Base-by-base conservation (phyloP, 1,140 invertebrate genomes). In the Drosophila sp. region DNA sequence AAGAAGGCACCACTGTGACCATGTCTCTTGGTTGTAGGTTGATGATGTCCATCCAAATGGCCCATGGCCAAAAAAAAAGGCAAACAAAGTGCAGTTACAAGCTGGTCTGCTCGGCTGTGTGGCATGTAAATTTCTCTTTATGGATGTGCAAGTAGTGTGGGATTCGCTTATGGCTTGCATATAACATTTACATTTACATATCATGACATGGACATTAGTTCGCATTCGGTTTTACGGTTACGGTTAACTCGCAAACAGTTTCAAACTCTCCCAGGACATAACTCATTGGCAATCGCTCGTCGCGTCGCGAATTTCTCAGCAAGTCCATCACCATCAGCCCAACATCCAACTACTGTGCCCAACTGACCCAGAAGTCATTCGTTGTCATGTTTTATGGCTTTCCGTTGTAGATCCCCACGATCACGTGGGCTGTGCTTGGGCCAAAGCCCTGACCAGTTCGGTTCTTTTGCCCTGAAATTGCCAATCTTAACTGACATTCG, bases 161-260 rank as follows among this genome's bases (percentile, higher is more conserved):
- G 83, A 79, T 79, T 70, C 53, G 82, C 82, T 82, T 78, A 69
- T 87, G 82, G 78, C 70, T 86, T 54, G 66, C 75, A 76, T 53
- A 67, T 59, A 82, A 71, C 62, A 89, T 89, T 89, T 41, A 56
- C 74, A 87, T 86, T 82, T 86, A 89, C 83, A 86, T 87, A 87
- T 87, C 83, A 89, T 87, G 83, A 82, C 78, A 87, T 78, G 78
- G 78, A 89, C 82, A 87, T 87, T 86, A 86, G 75, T 78, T 82
- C 50, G 61, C 58, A 69, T 78, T 72, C 48, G 51, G 63, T 69
- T 63, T 80, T 80, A 75, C 64, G 72, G 62, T 80, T 80, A 75
- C 64, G 72, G 62, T 78, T 81, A 67, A 46, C 40, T 14, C 53
- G 14, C 48, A 29, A 29, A 27, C 48, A 62, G 73, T 72, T 57